Conservation (phyloP, 1,140 invertebrate species). For the Diabrotica virgifera region DNA sequence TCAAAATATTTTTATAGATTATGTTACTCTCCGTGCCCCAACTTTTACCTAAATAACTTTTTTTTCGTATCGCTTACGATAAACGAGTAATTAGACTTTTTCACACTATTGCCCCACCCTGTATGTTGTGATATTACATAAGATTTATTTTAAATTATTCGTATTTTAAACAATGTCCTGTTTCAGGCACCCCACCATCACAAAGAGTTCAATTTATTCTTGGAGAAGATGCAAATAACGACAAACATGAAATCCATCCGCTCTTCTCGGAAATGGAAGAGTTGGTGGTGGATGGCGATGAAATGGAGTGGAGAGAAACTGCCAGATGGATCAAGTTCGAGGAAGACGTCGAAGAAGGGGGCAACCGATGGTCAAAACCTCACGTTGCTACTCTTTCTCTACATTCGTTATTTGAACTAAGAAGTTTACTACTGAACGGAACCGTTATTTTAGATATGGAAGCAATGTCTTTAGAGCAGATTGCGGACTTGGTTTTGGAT, state of each 20-base stretch:
- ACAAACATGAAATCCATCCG: slow-evolving; percentile 77
- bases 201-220: slow-evolving; percentile 94
- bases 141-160: neutral
- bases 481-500: slow-evolving; percentile 88
- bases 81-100: too few species aligned
- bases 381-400: slow-evolving; percentile 89
- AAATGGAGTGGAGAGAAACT: slow-evolving; percentile 96
- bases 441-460: slow-evolving; percentile 91
- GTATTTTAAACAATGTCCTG: neutral
- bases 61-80: too few species aligned
- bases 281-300: slow-evolving; percentile 79
- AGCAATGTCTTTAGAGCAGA: slow-evolving; percentile 76
- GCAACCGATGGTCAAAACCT: slow-evolving; percentile 92
- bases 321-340: slow-evolving; percentile 96
- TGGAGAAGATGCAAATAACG: slow-evolving; percentile 88
- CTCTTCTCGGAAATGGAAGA: slow-evolving; percentile 97
- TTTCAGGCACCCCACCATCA: slow-evolving; percentile 78
- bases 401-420: slow-evolving; percentile 85
- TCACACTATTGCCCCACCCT: too few species aligned
- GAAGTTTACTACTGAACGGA: slow-evolving; percentile 83
- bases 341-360: slow-evolving; percentile 89
- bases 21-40: too few species aligned
- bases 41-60: too few species aligned
- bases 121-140: too few species aligned
- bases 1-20: too few species aligned